Base-by-base conservation (phyloP, 2,113 vertebrate species). In the Paradoxurus hermaphroditus region DNA sequence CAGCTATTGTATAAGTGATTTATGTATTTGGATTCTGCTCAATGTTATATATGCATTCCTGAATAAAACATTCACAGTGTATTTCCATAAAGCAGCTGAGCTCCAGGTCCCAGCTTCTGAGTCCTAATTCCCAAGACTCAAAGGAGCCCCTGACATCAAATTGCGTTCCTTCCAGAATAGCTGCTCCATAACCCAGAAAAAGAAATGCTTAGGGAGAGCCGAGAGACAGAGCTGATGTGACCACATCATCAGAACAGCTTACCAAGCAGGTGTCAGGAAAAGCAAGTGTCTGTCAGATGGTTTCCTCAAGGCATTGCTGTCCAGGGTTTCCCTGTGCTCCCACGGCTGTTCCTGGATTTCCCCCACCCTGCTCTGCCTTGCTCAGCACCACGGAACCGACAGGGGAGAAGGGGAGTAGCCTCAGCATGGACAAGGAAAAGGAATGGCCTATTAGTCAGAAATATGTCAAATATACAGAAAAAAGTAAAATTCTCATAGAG, bases 1-100 rank as follows among this genome's bases (percentile, higher is more conserved):
- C 95, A 78, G 96, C 98, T 98, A 97, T 96, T 98, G 98, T 97
- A 96, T 97, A 98, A 97, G 97, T 97, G 97, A 92, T 96, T 96
- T 97, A 98, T 53, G 98, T 81, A 98, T 98, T 93, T 97, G 97
- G 95, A 96, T 98, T 90, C 96, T 91, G 97, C 93, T 98, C 96
- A 95, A 75, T 91, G 90, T 98, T 98, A 97, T 97, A 95, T 95
- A 98, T 94, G 97, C 96, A 97, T 91, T 98, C 88, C 95, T 10
- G 63, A 98, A 98, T 96, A 98, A 98, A 98, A 94, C 97, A 96
- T 56, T 93, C 56, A 97, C 83, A 29, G 95, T 84, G 92, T 91
- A 96, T 98, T 95, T 98, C 94, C 96, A 86, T 94, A 78, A 41
- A 90, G 95, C 97, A 98, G 97, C 98, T 97, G 96, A 97, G 98